Conservation (phyloP, 2,113 vertebrate genomes). For the Pandion haliaetus region DNA sequence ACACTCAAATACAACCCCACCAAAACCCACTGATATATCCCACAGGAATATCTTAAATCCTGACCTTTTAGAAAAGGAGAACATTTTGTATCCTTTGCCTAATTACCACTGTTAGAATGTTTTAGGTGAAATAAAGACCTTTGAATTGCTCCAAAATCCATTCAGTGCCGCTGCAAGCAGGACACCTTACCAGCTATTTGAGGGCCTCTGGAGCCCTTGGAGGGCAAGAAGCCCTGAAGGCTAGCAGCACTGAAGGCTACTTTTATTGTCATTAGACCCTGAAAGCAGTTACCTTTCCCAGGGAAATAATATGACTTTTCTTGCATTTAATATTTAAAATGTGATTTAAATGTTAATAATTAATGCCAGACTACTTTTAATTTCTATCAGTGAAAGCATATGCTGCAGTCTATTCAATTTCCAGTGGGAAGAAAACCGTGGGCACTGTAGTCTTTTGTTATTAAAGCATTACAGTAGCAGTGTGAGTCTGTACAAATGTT, state of each 20-base stretch:
- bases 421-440: background rate
- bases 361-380: conserved; percentile 3
- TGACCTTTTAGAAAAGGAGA: background rate
- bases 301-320: background rate
- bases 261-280: background rate
- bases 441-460: background rate
- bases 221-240: background rate
- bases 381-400: background rate
- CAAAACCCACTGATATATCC: fast-evolving
- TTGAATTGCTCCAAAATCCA: background rate
- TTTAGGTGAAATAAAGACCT: background rate
- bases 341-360: conserved; percentile 29
- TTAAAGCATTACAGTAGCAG: background rate
- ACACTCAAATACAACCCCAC: fast-evolving
- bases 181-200: fast-evolving
- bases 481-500: background rate
- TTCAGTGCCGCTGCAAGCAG: background rate
- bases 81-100: background rate
- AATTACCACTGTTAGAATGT: no score
- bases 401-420: background rate
- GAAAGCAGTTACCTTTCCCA: background rate
- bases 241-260: background rate
- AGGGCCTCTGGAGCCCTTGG: background rate
- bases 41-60: background rate
- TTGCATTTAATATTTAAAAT: conserved; percentile 12